Base-by-base conservation (phyloP, 2,113 vertebrate genomes). In the Neogobius melanostomus region DNA sequence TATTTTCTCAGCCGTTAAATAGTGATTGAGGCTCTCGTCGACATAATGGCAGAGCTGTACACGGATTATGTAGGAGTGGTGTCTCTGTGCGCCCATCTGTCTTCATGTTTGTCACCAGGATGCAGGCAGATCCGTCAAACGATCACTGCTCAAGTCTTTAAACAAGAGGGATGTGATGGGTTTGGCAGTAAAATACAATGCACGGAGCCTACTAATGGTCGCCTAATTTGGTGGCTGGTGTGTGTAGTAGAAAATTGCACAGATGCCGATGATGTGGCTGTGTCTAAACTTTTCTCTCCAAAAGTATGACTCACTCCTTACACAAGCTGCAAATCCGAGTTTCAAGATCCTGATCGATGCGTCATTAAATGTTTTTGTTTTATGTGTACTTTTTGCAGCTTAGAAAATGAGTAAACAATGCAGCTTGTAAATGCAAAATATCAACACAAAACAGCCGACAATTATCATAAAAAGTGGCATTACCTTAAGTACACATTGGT, bases 31-130 rank as follows among this genome's bases (percentile, higher is more conserved):
- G 28, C 36, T 60, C 57, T 43, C 16, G 16, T 64, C 6, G 46
- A 64, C 57, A 56, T 50, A 48, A 66, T 28, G 51, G 9, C 1
- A 36, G 50, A 63, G 44, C 56, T 47, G 52, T 52, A 50, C 54
- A 69, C 61, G 57, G 65, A 75, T 69, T 46, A 68, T 69, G 61
- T 73, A 66, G 76, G 72, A 78, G 52, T 53, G 53, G 46, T 67
- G 10, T 64, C 63, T 59, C 62, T 61, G 67, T 50, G 66, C 36
- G 53, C 54, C 68, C 63, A 77, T 69, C 74, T 77, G 74, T 17
- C 53, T 49, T 62, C 75, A 62, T 15, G 47, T 72, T 64, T 75
- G 46, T 71, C 74, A 56, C 6, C 60, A 4, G 4, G 11, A 36
- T 42, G 44, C 62, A 11, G 11, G 48, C 54, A 61, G 16, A 11